Base-by-base conservation (phyloP, 2,113 vertebrate genomes). In the Crotophaga sulcirostris region DNA sequence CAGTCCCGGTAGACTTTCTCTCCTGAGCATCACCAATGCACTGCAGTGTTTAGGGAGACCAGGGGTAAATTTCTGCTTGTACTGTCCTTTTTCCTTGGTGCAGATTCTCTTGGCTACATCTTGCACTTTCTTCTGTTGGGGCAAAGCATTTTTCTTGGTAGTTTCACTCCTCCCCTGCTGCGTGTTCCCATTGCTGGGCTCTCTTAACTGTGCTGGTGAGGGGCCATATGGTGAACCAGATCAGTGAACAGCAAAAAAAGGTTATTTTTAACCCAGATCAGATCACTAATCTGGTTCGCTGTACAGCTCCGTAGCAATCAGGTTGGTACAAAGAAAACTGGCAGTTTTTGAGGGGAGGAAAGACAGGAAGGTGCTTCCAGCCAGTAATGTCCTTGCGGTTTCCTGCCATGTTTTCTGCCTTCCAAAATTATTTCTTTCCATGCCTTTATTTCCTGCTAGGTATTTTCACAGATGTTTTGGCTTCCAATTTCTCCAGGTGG, bases 361-460 rank as follows among this genome's bases (percentile, higher is more conserved):
- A 55, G 38, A 29, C 0, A 1, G 86, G 72, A 80, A 84, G 25
- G 55, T 0, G 8, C 59, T 92, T 90, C 72, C 62, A 88, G 66
- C 47, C 82, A n/a, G 28, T n/a, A 59, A 45, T 0, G 24, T 45
- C 64, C 45, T 16, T 31, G 58, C 4, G 31, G 75, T 82, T 94
- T 92, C 75, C 87, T 92, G 84, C 68, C 14, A 9, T 51, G 75
- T 63, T 82, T 62, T 74, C 56, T 75, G 45, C 56, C 77, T 89
- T 89, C 80, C 58, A 42, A 13, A 87, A 55, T 64, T 0, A 51
- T 91, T 95, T 87, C 62, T 94, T 91, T 84, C 90, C 76, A 29
- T 80, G 91, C 84, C 7, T 87, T 66, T 83, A 47, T 80, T 92
- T 96, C 91, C 86, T 89, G 47, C 38, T 40, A 74, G 62, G 54